These are phyloP conservation scores for Pocillopora meandrina DNA, from an alignment of 92 coral and sea anemone genomes.

Conservation along the genomic window DNA sequence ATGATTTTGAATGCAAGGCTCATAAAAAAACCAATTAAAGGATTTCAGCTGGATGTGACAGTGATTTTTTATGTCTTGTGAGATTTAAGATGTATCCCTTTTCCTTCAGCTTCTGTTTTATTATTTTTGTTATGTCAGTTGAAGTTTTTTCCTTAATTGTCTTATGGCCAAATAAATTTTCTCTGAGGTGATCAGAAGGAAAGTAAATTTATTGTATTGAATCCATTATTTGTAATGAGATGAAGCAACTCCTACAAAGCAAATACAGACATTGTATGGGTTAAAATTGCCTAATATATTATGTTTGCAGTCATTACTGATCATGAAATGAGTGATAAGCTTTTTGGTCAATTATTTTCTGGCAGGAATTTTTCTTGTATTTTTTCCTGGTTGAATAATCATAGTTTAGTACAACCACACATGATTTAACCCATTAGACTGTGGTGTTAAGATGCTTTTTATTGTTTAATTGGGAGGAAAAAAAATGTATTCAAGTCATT, in stretches of 20 bases:
- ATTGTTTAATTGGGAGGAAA: neutral
- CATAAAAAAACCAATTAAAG: no score
- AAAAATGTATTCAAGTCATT: neutral
- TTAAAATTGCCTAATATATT: slow-evolving; percentile 3
- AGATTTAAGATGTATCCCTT: no score
- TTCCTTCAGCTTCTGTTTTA: no score
- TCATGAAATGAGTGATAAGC: neutral
- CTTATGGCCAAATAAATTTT: neutral
- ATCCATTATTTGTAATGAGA: neutral
- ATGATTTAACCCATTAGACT: neutral
- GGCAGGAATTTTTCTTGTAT: neutral
- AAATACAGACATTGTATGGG: neutral
- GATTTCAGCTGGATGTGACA: no score
- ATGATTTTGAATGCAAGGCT: no score
- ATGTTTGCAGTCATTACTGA: neutral
- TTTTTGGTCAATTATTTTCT: neutral
- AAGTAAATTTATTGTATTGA: neutral
- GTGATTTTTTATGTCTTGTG: no score
- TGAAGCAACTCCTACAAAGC: neutral
- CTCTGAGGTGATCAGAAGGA: neutral
- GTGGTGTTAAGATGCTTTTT: neutral
- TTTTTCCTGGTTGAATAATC: neutral
- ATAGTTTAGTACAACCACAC: no score
- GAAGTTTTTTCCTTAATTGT: neutral
- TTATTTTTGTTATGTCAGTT: no score